Conservation (phyloP, 2,888 invertebrate genomes). For the Trissolcus japonicus region DNA sequence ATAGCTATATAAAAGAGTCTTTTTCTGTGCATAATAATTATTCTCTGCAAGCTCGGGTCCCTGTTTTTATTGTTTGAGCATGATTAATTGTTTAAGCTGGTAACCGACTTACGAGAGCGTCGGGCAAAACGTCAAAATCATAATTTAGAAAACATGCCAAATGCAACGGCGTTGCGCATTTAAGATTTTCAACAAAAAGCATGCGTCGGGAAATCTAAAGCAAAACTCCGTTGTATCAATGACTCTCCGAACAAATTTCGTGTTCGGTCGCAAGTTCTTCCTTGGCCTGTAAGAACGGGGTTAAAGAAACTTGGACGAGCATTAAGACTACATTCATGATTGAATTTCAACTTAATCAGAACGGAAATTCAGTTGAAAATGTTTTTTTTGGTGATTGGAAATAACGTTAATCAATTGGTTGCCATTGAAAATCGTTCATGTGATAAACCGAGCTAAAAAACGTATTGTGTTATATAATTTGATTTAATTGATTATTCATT, state of each 20-base stretch:
- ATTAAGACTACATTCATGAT: conserved; percentile 41
- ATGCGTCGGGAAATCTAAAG: conserved; percentile 2
- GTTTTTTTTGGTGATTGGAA: conserved; percentile 15
- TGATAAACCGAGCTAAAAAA: not conserved
- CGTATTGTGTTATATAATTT: no score
- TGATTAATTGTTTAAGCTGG: conserved; percentile 66
- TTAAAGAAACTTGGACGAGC: conserved; percentile 39
- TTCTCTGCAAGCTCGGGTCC: conserved; percentile 58
- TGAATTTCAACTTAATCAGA: conserved; percentile 32
- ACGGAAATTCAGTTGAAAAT: conserved; percentile 10
- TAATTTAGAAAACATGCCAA: conserved; percentile 66
- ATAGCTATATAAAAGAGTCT: conserved; percentile 31
- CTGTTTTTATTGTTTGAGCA: conserved; percentile 64
- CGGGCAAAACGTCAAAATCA: conserved; percentile 67
- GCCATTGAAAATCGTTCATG: conserved; percentile 10
- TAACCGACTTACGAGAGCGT: conserved; percentile 55
- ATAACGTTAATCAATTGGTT: conserved; percentile 32
- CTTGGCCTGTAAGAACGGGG: not conserved
- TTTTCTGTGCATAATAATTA: conserved; percentile 64
- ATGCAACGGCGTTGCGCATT: conserved; percentile 31
- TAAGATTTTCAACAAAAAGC: not conserved
- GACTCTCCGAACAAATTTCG: conserved; percentile 23
- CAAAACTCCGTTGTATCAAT: conserved; percentile 8
- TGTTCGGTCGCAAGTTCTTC: conserved; percentile 33
- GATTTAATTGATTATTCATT: no score